phyloP scores from a whole-genome alignment of 2,888 invertebrate genomes.

The Dorcus hopei region DNA sequence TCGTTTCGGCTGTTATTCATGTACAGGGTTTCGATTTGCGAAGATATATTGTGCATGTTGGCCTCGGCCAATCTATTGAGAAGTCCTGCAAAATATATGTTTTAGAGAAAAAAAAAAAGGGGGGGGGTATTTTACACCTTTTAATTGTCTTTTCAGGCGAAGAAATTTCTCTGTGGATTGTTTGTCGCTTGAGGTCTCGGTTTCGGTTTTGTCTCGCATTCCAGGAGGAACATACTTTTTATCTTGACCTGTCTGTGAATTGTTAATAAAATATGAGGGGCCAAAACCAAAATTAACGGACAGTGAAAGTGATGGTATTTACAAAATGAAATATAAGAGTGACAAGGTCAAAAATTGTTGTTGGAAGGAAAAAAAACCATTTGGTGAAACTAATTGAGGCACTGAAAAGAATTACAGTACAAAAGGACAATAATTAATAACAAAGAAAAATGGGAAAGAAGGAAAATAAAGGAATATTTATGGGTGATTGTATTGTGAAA shows the following conservation, averaged over 20 bases:
- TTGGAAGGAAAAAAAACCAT: not conserved
- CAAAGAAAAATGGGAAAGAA: not conserved
- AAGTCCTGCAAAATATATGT: conserved; percentile 51
- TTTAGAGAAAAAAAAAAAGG: not conserved
- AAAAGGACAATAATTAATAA: not conserved
- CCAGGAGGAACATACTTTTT: conserved; percentile 83
- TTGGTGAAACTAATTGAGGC: not conserved
- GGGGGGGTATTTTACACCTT: conserved; percentile 56
- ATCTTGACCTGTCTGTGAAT: conserved; percentile 21
- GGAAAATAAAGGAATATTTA: not conserved
- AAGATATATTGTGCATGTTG: conserved; percentile 81
- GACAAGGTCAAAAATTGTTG: too few species aligned
- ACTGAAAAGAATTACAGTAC: not conserved
- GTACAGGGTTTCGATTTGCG: conserved; percentile 77
- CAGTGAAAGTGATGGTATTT: too few species aligned
- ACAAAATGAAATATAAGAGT: too few species aligned
- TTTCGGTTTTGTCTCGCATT: conserved; percentile 57
- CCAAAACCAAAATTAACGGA: too few species aligned
- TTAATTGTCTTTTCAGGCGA: conserved; percentile 74
- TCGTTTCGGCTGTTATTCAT: conserved; percentile 75
- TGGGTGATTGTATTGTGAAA: too few species aligned
- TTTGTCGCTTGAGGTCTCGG: conserved; percentile 39
- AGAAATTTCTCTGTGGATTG: conserved; percentile 59
- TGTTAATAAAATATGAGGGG: too few species aligned
- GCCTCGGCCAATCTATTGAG: conserved; percentile 83